Percentiles rank a stretch among this genome's conserved stretches.
Conservation (phyloP, 2,113 vertebrate species). For the Ageneiosus marmoratus region DNA sequence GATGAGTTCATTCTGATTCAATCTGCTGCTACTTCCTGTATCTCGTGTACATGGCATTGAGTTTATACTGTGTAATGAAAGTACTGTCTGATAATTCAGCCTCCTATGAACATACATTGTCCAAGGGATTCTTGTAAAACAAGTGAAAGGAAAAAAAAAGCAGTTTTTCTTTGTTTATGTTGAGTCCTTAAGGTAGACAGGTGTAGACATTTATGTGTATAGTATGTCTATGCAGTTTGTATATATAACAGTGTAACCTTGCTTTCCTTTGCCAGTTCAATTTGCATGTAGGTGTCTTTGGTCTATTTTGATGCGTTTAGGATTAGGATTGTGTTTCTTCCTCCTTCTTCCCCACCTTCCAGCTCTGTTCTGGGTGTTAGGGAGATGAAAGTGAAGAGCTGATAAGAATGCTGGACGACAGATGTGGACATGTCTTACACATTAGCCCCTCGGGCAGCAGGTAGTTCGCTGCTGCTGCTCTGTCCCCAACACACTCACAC, state of each 20-base stretch:
- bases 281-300: constrained; percentile 22
- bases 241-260: not conserved
- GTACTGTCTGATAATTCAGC: not conserved
- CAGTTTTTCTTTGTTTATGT: not conserved
- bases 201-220: not conserved
- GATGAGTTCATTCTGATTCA: constrained; percentile 1
- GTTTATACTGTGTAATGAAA: constrained; percentile 15
- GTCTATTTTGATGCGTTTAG: not conserved
- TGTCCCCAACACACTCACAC: constrained; percentile 25
- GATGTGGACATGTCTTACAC: constrained; percentile 57
- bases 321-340: not conserved
- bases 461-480: constrained; percentile 35
- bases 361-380: constrained; percentile 34
- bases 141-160: not conserved
- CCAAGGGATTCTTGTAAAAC: not conserved
- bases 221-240: not conserved
- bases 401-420: constrained; percentile 54
- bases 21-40: not conserved
- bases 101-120: not conserved
- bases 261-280: constrained; percentile 3
- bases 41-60: not conserved
- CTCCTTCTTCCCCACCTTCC: not conserved
- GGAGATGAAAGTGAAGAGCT: constrained; percentile 49
- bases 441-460: constrained; percentile 50
- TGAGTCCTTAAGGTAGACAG: not conserved